phyloP scores from a whole-genome alignment of 2,113 vertebrate species.

The Micronycteris hirsuta region DNA sequence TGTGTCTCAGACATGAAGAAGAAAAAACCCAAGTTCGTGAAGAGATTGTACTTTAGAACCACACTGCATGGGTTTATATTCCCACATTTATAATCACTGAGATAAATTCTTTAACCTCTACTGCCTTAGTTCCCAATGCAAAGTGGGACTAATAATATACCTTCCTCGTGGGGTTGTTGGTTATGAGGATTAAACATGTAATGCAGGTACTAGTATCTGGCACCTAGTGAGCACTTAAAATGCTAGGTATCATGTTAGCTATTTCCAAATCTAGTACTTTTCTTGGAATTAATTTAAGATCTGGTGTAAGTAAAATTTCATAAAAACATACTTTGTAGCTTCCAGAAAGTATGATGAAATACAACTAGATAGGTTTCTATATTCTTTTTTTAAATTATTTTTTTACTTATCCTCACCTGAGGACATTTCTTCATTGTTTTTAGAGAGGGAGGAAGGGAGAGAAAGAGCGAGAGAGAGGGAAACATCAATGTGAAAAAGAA shows the following conservation, averaged over 20 bases:
- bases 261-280: constrained; percentile 31
- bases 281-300: constrained; percentile 42
- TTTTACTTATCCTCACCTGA: too few relatives aligned
- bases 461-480: too few relatives aligned
- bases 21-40: not conserved
- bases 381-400: not conserved
- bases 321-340: not conserved
- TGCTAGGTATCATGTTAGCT: not conserved
- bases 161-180: not conserved
- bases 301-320: constrained; percentile 13
- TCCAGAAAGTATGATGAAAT: constrained; percentile 28
- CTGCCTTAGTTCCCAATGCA: not conserved
- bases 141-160: not conserved
- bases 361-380: not conserved
- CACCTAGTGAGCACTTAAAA: not conserved
- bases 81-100: not conserved
- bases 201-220: constrained; percentile 3
- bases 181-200: constrained; percentile 40
- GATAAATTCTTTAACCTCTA: constrained; percentile 4
- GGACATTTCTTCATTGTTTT: too few relatives aligned
- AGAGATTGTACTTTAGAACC: not conserved
- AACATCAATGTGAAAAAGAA: too few relatives aligned
- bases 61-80: not conserved
- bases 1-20: not conserved
- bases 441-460: too few relatives aligned